Evolutionary conservation across 2,797 vertebrate species (phyloP), one percentile per base, ranked within the genome.

Genomic region (Ateles fusciceps): DNA sequence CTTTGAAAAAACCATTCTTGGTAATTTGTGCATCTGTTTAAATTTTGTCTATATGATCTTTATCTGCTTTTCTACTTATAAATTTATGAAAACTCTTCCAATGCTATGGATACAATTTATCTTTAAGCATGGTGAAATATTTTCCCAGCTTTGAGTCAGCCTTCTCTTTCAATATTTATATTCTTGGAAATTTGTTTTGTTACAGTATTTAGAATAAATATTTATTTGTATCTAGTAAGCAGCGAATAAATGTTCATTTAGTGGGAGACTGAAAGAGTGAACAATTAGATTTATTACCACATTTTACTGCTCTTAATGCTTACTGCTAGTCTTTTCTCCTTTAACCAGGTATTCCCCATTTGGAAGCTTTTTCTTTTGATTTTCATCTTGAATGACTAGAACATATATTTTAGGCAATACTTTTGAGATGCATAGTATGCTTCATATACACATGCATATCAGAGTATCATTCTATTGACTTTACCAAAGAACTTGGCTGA

Each of bases 131-230:
- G 3, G 46, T 94, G 5, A 55, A 64, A 33, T 83, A 52, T 71
- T 96, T 94, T 79, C 50, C 44, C 17, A 89, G 44, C 48, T 89
- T 93, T 30, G 19, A 80, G 44, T 46, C 71, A 75, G 13, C 13
- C 50, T 93, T 95, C 12, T 93, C 50, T 79, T 95, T 89, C 42
- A 75, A 24, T 78, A 39, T 94, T 96, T 89, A 33, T 39, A 42
- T 95, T 89, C 42, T 85, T 93, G 17, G 15, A 71, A 48, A 89
- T 52, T 52, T 85, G 10, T 61, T 78, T 19, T 75, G 42, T 90
- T 52, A 90, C 24, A 28, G 19, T 68, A 95, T 90, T 81, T 94
- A 59, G 30, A 88, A 72, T 4, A 80, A 92, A 61, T 42, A 59
- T 89, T 92, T 87, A 74, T 72, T 61, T 64, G 15, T 26, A 50